Evolutionary conservation across 2,797 vertebrate genomes (phyloP).

Genomic region (Eulemur rubriventer): DNA sequence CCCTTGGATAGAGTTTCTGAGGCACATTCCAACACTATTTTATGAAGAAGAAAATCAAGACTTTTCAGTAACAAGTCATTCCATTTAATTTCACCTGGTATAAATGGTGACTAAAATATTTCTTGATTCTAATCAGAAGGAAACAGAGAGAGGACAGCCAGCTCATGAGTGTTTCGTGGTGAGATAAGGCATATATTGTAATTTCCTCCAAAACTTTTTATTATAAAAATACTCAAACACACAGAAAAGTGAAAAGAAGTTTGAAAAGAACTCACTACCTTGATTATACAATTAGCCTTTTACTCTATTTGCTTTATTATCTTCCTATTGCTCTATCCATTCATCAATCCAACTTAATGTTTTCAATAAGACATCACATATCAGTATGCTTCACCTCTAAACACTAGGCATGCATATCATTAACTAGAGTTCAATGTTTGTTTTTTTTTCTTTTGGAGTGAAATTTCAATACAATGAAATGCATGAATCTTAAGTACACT

Average conservation of each 20-base stretch:
- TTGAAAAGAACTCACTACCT: background rate
- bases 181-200: background rate
- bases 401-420: background rate
- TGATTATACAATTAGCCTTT: background rate
- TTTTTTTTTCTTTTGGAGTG: background rate
- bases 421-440: background rate
- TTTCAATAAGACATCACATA: background rate
- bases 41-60: background rate
- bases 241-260: background rate
- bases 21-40: background rate
- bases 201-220: background rate
- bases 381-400: background rate
- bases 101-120: background rate
- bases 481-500: background rate
- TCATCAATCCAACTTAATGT: background rate
- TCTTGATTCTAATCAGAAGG: background rate
- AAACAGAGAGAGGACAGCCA: background rate
- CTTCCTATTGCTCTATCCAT: accelerated
- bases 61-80: background rate
- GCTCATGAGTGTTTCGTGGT: background rate
- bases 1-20: background rate
- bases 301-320: background rate
- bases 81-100: background rate
- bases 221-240: background rate
- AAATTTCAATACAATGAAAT: background rate